Conservation (phyloP, 2,888 invertebrate species). For the Clitarchus hookeri region DNA sequence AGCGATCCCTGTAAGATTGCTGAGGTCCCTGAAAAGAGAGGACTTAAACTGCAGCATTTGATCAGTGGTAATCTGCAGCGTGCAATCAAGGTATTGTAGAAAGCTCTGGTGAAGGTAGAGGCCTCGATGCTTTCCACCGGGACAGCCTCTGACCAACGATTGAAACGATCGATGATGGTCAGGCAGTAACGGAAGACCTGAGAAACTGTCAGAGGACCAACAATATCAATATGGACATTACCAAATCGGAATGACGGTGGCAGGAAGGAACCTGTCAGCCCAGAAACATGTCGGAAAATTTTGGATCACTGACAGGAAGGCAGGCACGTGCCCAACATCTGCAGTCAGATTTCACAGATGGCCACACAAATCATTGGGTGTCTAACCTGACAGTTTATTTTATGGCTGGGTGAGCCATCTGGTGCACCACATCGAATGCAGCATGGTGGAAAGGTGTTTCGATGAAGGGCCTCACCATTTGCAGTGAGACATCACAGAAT, state of each 20-base stretch:
- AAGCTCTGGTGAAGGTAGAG: too few species aligned
- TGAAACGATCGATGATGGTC: slow-evolving; percentile 48
- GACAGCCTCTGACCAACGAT: slow-evolving; percentile 52
- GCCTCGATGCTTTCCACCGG: too few species aligned
- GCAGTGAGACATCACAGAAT: too few species aligned
- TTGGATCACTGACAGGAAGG: slow-evolving; percentile 49
- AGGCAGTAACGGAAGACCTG: slow-evolving; percentile 41
- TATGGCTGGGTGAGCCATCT: slow-evolving; percentile 39
- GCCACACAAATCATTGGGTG: slow-evolving; percentile 40
- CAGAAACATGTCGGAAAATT: slow-evolving; percentile 46
- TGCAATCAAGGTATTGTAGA: too few species aligned
- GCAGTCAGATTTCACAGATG: slow-evolving; percentile 43
- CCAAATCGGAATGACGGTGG: slow-evolving; percentile 48
- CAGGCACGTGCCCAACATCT: slow-evolving; percentile 41
- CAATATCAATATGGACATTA: slow-evolving; percentile 54
- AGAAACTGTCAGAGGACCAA: slow-evolving; percentile 52
- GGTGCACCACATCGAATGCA: too few species aligned
- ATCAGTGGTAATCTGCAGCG: too few species aligned
- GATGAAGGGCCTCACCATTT: too few species aligned
- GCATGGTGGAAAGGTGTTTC: too few species aligned
- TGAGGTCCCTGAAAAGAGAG: too few species aligned
- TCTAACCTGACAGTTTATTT: slow-evolving; percentile 26
- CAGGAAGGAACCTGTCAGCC: slow-evolving; percentile 42
- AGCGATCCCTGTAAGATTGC: too few species aligned
- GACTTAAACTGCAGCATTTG: too few species aligned